phyloP scores from a whole-genome alignment of 2,113 vertebrate genomes.

The Gulo gulo region DNA sequence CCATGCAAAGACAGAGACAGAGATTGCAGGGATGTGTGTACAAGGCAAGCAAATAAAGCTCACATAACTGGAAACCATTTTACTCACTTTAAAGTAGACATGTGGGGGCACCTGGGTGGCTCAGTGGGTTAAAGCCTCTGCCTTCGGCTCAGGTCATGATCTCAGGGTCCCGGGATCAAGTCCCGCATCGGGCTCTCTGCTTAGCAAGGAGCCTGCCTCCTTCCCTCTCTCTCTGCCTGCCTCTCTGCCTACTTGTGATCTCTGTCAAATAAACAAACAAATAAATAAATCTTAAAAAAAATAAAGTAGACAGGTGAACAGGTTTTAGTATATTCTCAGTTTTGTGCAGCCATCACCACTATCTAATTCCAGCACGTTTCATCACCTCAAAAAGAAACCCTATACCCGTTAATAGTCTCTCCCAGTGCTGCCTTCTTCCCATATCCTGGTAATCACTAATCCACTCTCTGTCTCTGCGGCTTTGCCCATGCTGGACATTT shows the following conservation, averaged over 20 bases:
- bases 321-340: not conserved
- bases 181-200: too few species aligned
- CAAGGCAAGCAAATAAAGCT: not conserved
- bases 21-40: not conserved
- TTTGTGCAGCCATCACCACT: not conserved
- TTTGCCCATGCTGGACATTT: not conserved
- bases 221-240: too few species aligned
- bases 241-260: too few species aligned
- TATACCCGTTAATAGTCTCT: not conserved
- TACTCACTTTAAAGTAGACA: not conserved
- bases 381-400: not conserved
- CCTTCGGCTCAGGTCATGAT: too few species aligned
- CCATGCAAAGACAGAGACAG: not conserved
- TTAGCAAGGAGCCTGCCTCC: too few species aligned
- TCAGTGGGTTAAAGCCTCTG: too few species aligned
- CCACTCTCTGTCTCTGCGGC: not conserved
- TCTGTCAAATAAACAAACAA: too few species aligned
- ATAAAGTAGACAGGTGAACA: not conserved
- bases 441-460: not conserved
- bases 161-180: too few species aligned
- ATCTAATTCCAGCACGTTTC: not conserved
- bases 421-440: not conserved
- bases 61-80: not conserved
- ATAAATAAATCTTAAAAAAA: too few species aligned
- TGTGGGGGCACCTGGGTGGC: not conserved